Evolutionary conservation across 2,888 invertebrate genomes (phyloP).

Genomic region (Eupithecia subumbrata): DNA sequence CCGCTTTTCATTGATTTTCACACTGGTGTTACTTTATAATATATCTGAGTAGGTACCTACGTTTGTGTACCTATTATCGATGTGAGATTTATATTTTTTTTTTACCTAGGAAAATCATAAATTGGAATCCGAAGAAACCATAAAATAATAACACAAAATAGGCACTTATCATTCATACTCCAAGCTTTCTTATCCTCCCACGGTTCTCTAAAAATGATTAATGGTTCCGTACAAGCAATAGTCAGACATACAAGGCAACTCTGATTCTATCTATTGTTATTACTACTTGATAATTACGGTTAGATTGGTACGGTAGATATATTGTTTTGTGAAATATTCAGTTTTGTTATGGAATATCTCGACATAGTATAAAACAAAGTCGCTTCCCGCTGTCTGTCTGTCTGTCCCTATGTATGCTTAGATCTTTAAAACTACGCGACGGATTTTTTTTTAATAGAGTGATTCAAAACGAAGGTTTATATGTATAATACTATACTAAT

Average conservation of each 20-base stretch:
- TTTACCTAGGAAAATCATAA: background rate
- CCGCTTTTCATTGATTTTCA: too few relatives aligned
- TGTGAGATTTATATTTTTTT: too few relatives aligned
- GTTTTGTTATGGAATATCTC: background rate
- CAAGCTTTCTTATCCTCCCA: constrained; percentile 20
- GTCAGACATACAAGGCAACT: constrained; percentile 47
- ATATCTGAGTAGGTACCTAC: too few relatives aligned
- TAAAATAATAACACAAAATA: background rate
- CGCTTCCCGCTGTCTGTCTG: too few relatives aligned
- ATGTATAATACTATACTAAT: too few relatives aligned
- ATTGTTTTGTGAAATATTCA: constrained; percentile 5
- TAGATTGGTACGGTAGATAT: constrained; percentile 34
- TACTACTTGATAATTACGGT: constrained; percentile 43
- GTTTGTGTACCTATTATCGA: too few relatives aligned
- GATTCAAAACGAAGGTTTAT: too few relatives aligned
- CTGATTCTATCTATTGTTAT: constrained; percentile 58
- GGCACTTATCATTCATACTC: background rate
- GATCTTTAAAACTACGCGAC: too few relatives aligned
- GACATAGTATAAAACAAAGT: too few relatives aligned
- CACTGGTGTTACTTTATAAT: too few relatives aligned
- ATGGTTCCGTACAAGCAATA: constrained; percentile 57
- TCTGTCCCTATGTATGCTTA: too few relatives aligned
- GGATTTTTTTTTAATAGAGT: too few relatives aligned
- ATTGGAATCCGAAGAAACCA: background rate
- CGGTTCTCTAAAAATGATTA: constrained; percentile 67